These are phyloP conservation scores for Drosophila limbata DNA, from an alignment of 2,888 invertebrate species.

Conservation along the genomic window DNA sequence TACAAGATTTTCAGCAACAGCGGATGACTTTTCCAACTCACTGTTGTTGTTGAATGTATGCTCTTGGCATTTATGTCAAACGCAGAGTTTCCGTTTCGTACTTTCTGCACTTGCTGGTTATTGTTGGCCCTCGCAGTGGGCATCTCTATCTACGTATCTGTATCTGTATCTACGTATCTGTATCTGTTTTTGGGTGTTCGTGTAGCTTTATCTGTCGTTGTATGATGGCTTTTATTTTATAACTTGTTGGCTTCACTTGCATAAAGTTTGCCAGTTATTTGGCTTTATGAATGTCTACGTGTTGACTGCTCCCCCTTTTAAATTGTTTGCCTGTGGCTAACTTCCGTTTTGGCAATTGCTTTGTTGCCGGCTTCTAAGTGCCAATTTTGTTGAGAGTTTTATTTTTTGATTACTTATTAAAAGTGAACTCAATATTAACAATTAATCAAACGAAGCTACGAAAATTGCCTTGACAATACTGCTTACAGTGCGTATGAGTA, in stretches of 20 bases:
- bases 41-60: conserved; percentile 48
- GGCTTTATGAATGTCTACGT: conserved; percentile 14
- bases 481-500: conserved; percentile 35
- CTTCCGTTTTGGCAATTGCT: conserved; percentile 52
- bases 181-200: conserved; percentile 19
- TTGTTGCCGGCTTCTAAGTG: conserved; percentile 5
- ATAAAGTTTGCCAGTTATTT: conserved; percentile 53
- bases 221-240: conserved; percentile 53
- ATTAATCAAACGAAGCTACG: conserved; percentile 1
- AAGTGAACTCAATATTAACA: conserved; percentile 13
- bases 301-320: not conserved
- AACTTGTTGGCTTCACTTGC: conserved; percentile 66
- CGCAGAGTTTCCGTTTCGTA: conserved; percentile 74
- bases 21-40: not conserved
- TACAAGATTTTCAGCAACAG: not conserved
- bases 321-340: conserved; percentile 46
- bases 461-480: not conserved
- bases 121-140: conserved; percentile 55
- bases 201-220: conserved; percentile 2
- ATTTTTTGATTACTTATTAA: conserved; percentile 10
- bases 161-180: conserved; percentile 21
- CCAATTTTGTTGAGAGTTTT: conserved; percentile 26
- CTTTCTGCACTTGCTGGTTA: conserved; percentile 71
- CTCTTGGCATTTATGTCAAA: conserved; percentile 75
- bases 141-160: conserved; percentile 12